A percentile compares a stretch with the other conserved stretches of the same genome.
Evolutionary conservation across 2,113 vertebrate genomes (phyloP).

Genomic region (Lepisosteus osseus): DNA sequence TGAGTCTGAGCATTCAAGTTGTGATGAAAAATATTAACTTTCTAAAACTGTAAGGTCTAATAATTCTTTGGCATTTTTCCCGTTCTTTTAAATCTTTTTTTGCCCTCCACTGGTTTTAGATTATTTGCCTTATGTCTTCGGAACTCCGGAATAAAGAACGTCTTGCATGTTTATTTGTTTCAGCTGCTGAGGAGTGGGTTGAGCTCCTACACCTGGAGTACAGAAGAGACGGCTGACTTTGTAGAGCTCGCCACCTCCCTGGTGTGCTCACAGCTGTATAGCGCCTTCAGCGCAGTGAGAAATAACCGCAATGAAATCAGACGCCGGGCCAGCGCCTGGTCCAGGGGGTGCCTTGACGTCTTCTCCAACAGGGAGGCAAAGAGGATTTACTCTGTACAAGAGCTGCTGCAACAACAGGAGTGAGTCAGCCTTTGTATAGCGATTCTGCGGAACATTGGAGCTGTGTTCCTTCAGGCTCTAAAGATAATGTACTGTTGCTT

Average conservation of each 20-base stretch:
- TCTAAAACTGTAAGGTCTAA: too few species aligned
- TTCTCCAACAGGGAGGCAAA: conserved; percentile 18
- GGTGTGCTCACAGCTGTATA: conserved; percentile 28
- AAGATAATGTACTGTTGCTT: neutral
- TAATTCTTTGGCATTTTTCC: too few species aligned
- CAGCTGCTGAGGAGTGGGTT: conserved; percentile 28
- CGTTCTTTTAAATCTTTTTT: too few species aligned
- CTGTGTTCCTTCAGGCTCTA: neutral
- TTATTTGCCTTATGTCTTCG: too few species aligned
- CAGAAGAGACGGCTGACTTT: conserved; percentile 25
- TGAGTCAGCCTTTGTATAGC: conserved; percentile 5
- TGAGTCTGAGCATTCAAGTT: neutral
- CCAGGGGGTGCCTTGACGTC: conserved; percentile 24
- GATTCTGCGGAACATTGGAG: too few species aligned
- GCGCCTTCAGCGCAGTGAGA: conserved; percentile 21
- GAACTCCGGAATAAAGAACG: too few species aligned
- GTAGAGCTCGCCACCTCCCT: conserved; percentile 19
- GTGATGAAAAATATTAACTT: neutral
- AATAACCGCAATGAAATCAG: conserved; percentile 27
- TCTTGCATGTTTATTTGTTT: neutral
- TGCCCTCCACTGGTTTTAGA: too few species aligned
- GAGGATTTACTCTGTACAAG: conserved; percentile 21
- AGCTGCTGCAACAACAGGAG: conserved; percentile 22
- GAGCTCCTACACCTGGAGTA: conserved; percentile 26
- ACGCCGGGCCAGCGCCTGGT: conserved; percentile 19